These are phyloP conservation scores for Hyles euphorbiae DNA, from an alignment of 1,140 invertebrate species.

Conservation along the genomic window DNA sequence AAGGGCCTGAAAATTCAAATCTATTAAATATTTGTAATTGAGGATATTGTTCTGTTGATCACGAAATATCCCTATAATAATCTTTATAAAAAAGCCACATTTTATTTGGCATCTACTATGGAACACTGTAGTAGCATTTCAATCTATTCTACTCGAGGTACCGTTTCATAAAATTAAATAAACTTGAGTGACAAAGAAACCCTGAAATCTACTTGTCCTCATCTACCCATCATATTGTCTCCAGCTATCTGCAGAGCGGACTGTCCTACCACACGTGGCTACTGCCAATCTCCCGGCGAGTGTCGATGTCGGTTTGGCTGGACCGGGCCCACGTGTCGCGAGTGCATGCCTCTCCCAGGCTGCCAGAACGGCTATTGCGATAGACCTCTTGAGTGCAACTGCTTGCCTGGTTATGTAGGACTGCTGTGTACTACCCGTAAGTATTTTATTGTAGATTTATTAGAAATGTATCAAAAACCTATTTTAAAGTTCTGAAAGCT, in stretches of 20 bases:
- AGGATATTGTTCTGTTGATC: no score
- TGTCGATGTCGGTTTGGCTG: constrained; percentile 90
- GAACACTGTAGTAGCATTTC: no score
- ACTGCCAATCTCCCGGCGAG: constrained; percentile 87
- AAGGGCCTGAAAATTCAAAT: no score
- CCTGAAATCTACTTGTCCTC: not conserved
- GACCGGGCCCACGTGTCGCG: constrained; percentile 86
- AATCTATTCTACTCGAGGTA: no score
- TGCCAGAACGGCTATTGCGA: constrained; percentile 88
- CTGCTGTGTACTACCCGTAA: constrained; percentile 90
- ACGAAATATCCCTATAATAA: no score
- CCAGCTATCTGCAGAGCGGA: constrained; percentile 85
- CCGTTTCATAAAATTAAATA: no score
- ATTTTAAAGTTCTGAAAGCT: no score
- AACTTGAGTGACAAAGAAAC: no score
- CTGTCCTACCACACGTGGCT: constrained; percentile 87
- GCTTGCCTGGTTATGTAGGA: constrained; percentile 91
- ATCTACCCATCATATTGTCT: constrained; percentile 13
- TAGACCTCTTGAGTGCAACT: constrained; percentile 90
- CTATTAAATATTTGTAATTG: no score
- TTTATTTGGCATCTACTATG: no score
- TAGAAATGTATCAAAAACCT: no score
- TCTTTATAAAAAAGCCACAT: no score
- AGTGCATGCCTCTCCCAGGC: constrained; percentile 87
- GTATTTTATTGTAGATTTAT: constrained; percentile 37